Evolutionary conservation across 1,140 invertebrate species (phyloP), one percentile per base, ranked within the genome.

Genomic region (Rhynchophorus ferrugineus): DNA sequence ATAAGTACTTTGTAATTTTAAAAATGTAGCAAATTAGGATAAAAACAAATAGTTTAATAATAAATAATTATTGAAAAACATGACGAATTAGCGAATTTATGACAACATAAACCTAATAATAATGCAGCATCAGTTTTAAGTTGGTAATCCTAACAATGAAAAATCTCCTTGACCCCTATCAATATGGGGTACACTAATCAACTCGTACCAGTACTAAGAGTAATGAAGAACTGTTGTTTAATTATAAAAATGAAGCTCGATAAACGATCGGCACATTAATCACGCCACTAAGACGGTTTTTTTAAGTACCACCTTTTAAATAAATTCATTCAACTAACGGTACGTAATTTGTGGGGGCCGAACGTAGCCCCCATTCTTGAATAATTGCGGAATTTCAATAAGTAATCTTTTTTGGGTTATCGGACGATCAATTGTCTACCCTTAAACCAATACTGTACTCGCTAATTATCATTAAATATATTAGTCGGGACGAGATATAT

Each of bases 311-410:
- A 44, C 49, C 49, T 49, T 49, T 49, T 49, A 51, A 44, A 51
- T 44, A 44, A 51, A 44, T 51, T 51, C 43, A 44, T 51, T 51
- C 41, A 43, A 51, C 41, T 44, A 51, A 51, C 49, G 49, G 49
- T 44, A 51, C 24, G 37, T 42, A 43, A 49, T 51, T 16, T 44
- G 29, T 44, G 49, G 33, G 41, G 42, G 24, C 21, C 20, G 47
- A 37, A 37, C 45, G 35, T 3, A 5, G 29, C 19, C 19, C n/a
- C n/a, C n/a, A n/a, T 43, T 20, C 3, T 33, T 48, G 38, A 39
- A 49, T 49, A 49, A 49, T 49, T 49, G 41, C 38, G 37, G 48
- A 49, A 49, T 49, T 49, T 49, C 48, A 49, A 49, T 49, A 49
- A 49, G 38, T 49, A 34, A 49, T 43, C n/a, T 42, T 35, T 29